phyloP scores from a whole-genome alignment of 1,140 invertebrate species.

The Spodoptera litura region DNA sequence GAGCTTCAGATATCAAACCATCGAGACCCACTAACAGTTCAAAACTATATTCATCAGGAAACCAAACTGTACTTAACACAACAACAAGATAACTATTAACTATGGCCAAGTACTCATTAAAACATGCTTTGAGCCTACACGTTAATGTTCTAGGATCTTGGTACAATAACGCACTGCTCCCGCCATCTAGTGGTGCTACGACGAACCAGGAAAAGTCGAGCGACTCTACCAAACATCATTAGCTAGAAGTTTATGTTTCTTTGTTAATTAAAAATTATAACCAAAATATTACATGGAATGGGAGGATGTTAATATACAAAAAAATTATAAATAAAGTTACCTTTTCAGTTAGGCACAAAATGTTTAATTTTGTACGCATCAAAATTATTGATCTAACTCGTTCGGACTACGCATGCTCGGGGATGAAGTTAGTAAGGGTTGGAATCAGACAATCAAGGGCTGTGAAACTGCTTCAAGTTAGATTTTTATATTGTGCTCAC shows the following conservation, averaged over 20 bases:
- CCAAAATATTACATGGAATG: too few relatives aligned
- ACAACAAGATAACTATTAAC: slow-evolving; percentile 11
- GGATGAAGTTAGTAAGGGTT: slow-evolving; percentile 20
- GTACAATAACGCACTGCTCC: not conserved
- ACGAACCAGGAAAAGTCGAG: not conserved
- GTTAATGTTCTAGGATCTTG: not conserved
- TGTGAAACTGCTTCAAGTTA: slow-evolving; percentile 50
- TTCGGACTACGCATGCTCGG: slow-evolving; percentile 46
- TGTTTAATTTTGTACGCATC: slow-evolving; percentile 41
- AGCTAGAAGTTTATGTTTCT: too few relatives aligned
- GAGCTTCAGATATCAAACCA: not conserved
- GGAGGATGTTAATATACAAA: not conserved
- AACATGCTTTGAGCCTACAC: not conserved
- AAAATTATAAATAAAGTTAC: not conserved
- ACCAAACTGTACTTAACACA: not conserved
- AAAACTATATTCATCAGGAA: not conserved
- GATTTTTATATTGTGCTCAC: slow-evolving; percentile 45
- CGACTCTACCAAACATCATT: not conserved
- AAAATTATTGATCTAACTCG: slow-evolving; percentile 48
- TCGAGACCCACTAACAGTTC: not conserved
- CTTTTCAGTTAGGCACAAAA: not conserved
- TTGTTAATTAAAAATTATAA: too few relatives aligned
- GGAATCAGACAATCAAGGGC: slow-evolving; percentile 40
- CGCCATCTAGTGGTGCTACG: slow-evolving; percentile 7
- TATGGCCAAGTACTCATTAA: not conserved